A percentile compares a stretch with the other conserved stretches of the same genome.
Evolutionary conservation across 2,888 invertebrate genomes (phyloP).

Genomic region (Dendrolimus pini): DNA sequence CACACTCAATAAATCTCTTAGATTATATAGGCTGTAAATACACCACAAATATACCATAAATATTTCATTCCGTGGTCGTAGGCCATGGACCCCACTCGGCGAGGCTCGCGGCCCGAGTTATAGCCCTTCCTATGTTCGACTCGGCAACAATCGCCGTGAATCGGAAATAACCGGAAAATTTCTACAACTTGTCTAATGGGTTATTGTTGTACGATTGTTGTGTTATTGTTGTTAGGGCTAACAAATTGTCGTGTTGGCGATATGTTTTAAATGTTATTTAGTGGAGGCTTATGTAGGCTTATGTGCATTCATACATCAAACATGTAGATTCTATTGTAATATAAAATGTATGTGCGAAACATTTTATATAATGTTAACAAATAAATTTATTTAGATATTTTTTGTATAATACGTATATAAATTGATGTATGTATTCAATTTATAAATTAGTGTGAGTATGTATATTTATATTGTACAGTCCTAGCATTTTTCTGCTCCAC

Average conservation of each 20-base stretch:
- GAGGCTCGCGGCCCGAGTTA: constrained; percentile 50
- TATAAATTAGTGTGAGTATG: no score
- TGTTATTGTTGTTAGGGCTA: constrained; percentile 41
- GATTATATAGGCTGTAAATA: constrained; percentile 65
- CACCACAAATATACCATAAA: constrained; percentile 56
- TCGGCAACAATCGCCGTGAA: constrained; percentile 67
- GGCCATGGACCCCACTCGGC: constrained; percentile 71
- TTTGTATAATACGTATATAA: no score
- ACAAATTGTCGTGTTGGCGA: constrained; percentile 48
- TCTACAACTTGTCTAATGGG: constrained; percentile 71
- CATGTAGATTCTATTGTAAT: no score
- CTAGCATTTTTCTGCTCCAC: no score
- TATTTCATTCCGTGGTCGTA: constrained; percentile 51
- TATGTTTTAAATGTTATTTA: constrained; percentile 49
- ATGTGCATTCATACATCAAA: constrained; percentile 4
- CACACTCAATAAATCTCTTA: constrained; percentile 59
- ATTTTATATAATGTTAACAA: no score
- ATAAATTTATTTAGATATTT: no score
- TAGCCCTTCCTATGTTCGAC: constrained; percentile 50
- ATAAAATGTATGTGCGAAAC: no score
- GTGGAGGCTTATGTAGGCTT: constrained; percentile 23
- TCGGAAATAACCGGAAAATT: constrained; percentile 75
- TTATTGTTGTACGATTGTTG: constrained; percentile 63
- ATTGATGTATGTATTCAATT: no score
- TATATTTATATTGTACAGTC: no score